These are phyloP conservation scores for Anneissia japonica DNA, from an alignment of 35 echinoderm and acorn worm species.

Conservation along the genomic window DNA sequence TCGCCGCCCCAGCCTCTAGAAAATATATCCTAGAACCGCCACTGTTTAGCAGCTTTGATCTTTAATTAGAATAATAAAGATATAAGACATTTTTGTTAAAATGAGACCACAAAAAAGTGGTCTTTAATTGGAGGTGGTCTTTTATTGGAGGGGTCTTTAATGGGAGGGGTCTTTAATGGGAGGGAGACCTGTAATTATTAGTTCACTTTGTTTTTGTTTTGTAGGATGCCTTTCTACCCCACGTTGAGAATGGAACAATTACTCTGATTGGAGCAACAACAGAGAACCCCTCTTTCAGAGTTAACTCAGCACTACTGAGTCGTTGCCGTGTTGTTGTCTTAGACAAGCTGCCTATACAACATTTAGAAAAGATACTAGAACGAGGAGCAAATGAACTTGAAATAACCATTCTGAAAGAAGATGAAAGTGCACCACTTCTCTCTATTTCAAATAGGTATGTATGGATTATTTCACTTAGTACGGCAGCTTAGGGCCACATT, in stretches of 20 bases:
- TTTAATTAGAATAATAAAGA: no score
- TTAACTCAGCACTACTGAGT: slow-evolving; percentile 90
- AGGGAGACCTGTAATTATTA: no score
- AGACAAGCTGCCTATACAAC: slow-evolving; percentile 61
- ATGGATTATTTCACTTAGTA: no score
- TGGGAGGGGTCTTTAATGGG: no score
- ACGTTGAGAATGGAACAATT: slow-evolving; percentile 93
- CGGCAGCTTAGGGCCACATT: no score
- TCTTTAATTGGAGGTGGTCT: no score
- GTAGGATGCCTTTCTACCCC: slow-evolving; percentile 88
- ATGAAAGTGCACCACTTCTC: neutral
- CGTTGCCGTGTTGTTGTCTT: slow-evolving; percentile 81
- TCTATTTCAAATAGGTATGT: neutral
- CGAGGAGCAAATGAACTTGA: slow-evolving; percentile 29
- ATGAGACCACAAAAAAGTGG: no score
- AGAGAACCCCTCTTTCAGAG: slow-evolving; percentile 89
- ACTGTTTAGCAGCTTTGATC: no score
- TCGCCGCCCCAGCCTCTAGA: no score
- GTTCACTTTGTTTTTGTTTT: neutral
- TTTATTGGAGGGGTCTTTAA: no score
- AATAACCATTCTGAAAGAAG: neutral
- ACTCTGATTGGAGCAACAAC: slow-evolving; percentile 98
- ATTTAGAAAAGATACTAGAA: slow-evolving; percentile 47
- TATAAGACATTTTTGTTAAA: no score
- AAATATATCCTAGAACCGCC: no score